Percentiles rank a stretch among this genome's conserved stretches.
phyloP scores from a whole-genome alignment of 2,113 vertebrate species.

The Cardinalis cardinalis region DNA sequence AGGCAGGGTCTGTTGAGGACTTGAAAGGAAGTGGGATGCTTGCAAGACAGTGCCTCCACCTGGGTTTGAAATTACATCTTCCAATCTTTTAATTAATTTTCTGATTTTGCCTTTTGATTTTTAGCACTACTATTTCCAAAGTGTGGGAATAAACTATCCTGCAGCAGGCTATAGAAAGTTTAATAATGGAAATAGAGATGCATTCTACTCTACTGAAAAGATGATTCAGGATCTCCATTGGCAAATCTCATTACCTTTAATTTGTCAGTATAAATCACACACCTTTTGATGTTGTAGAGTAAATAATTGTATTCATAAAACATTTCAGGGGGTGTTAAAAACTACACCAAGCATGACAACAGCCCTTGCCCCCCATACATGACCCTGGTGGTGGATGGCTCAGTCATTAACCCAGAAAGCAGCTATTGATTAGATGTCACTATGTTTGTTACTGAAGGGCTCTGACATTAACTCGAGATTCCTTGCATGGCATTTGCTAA shows the following conservation, averaged over 20 bases:
- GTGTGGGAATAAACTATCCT: not conserved
- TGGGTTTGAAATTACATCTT: not conserved
- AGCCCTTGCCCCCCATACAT: not conserved
- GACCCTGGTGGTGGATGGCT: not conserved
- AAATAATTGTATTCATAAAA: not conserved
- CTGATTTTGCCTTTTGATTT: not conserved
- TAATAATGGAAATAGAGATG: not conserved
- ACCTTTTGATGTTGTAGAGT: not conserved
- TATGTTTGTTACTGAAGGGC: not conserved
- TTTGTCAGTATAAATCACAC: not conserved
- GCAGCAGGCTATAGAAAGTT: not conserved
- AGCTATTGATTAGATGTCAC: not conserved
- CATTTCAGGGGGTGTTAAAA: not conserved
- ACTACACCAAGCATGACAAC: not conserved
- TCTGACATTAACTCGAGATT: not conserved
- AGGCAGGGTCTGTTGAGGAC: not conserved
- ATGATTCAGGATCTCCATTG: not conserved
- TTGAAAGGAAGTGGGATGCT: not conserved
- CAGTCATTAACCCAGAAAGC: not conserved
- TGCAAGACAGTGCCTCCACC: not conserved
- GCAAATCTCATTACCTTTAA: not conserved
- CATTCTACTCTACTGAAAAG: not conserved
- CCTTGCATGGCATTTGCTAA: not conserved
- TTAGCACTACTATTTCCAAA: not conserved
- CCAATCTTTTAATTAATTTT: not conserved